phyloP scores from a whole-genome alignment of 2,113 vertebrate species.

The Kobus ellipsiprymnus region DNA sequence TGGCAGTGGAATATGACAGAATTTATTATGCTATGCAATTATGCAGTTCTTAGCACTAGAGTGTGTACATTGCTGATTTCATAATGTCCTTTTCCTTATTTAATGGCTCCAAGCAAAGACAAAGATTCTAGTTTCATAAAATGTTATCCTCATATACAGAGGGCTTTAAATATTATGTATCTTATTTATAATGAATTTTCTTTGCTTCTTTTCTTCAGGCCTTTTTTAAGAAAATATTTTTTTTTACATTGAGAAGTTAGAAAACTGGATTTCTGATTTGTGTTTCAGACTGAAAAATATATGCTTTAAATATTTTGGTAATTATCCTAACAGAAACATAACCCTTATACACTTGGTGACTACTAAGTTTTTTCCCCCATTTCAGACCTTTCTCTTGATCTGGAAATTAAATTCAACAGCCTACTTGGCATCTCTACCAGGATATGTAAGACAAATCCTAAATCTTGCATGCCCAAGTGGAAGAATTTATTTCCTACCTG shows the following conservation, averaged over 20 bases:
- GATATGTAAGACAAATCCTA: neutral
- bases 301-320: neutral
- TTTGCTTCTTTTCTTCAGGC: slow-evolving; percentile 21
- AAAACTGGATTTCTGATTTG: neutral
- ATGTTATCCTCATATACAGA: neutral
- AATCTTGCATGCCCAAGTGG: neutral
- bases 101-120: slow-evolving; percentile 21
- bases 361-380: neutral
- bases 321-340: neutral
- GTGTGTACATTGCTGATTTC: neutral
- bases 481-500: neutral
- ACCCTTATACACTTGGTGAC: neutral
- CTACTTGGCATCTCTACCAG: neutral
- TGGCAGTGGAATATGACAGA: neutral
- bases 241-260: neutral
- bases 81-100: neutral
- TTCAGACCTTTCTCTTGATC: neutral
- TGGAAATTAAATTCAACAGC: neutral
- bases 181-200: slow-evolving; percentile 19
- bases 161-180: neutral
- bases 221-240: slow-evolving; percentile 13
- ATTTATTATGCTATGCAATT: neutral
- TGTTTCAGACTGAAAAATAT: neutral
- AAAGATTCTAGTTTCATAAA: slow-evolving; percentile 22
- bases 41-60: neutral